Percentiles rank a stretch among this genome's conserved stretches.
phyloP scores from a whole-genome alignment of 2,888 invertebrate species.

The Willowsia nigromaculata region DNA sequence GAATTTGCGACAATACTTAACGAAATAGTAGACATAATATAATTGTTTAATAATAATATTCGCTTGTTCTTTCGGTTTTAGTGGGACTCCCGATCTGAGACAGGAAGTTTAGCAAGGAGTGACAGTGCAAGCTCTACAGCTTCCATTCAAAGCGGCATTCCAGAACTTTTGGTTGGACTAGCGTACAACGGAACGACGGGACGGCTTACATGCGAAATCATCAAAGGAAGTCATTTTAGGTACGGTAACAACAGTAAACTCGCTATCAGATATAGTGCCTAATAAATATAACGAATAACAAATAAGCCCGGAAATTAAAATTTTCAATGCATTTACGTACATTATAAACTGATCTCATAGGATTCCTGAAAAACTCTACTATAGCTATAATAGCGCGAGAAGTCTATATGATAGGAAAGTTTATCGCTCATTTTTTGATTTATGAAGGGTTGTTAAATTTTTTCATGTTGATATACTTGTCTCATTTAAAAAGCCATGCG shows the following conservation, averaged over 20 bases:
- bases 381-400: too few species aligned
- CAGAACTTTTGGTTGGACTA: conserved; percentile 92
- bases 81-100: conserved; percentile 83
- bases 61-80: conserved; percentile 75
- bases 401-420: too few species aligned
- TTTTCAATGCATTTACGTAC: too few species aligned
- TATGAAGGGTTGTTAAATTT: too few species aligned
- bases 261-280: conserved; percentile 34
- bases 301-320: conserved; percentile 38
- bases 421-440: too few species aligned
- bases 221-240: conserved; percentile 88
- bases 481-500: too few species aligned
- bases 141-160: conserved; percentile 89
- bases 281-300: not conserved
- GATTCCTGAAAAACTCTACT: too few species aligned
- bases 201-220: conserved; percentile 93
- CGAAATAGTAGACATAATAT: not conserved
- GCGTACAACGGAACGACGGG: conserved; percentile 97
- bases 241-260: too few species aligned
- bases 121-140: conserved; percentile 97
- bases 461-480: too few species aligned
- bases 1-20: not conserved
- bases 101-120: conserved; percentile 91
- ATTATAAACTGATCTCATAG: too few species aligned
- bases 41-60: not conserved